Conservation (phyloP, 2,797 vertebrate genomes). For the Amphiprion clarkii region DNA sequence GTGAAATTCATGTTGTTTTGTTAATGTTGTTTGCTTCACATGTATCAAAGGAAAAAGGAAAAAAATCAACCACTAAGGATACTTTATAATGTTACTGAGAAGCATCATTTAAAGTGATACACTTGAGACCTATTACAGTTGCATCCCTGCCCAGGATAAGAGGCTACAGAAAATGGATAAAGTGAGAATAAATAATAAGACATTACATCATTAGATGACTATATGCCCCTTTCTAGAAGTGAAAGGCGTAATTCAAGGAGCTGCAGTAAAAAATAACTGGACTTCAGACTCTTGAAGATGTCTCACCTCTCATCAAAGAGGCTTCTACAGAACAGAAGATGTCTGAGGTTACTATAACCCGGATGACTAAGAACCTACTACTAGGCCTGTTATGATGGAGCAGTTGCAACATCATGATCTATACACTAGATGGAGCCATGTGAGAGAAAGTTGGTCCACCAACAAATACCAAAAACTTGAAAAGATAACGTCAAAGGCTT, state of each 20-base stretch:
- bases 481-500: conserved; percentile 17
- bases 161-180: not conserved
- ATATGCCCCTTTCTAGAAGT: not conserved
- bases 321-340: not conserved
- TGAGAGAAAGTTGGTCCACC: conserved; percentile 35
- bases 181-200: not conserved
- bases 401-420: conserved; percentile 11
- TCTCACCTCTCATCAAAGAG: not conserved
- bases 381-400: not conserved
- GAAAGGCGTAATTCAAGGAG: too few relatives aligned
- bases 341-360: too few relatives aligned
- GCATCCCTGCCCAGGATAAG: not conserved
- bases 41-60: not conserved
- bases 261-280: too few relatives aligned
- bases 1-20: conserved; percentile 22
- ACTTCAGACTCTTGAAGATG: too few relatives aligned
- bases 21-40: conserved; percentile 18
- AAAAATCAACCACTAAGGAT: not conserved
- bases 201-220: not conserved
- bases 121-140: not conserved
- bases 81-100: not conserved
- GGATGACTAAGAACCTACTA: too few relatives aligned
- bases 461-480: conserved; percentile 22
- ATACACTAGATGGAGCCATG: conserved; percentile 71
- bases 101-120: not conserved